A percentile compares a stretch with the other conserved stretches of the same genome.
These are phyloP conservation scores for Oryzias sinensis DNA, from an alignment of 2,797 vertebrate species.

Conservation along the genomic window DNA sequence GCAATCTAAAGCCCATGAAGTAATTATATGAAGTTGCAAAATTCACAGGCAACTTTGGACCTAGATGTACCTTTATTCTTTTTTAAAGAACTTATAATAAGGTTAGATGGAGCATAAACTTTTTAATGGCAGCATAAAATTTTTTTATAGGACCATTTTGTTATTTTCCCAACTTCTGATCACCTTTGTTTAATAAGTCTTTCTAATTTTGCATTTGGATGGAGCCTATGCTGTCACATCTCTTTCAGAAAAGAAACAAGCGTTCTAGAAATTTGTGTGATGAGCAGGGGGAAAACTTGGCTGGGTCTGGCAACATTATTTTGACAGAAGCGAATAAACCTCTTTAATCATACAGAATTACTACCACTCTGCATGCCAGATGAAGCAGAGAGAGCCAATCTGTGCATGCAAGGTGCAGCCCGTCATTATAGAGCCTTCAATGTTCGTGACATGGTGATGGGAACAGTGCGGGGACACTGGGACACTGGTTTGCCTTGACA, in stretches of 20 bases:
- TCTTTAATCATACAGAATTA: conserved; percentile 69
- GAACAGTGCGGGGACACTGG: conserved; percentile 18
- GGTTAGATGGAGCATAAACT: too few relatives aligned
- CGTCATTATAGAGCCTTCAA: conserved; percentile 44
- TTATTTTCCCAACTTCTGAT: conserved; percentile 40
- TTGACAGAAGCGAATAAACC: conserved; percentile 63
- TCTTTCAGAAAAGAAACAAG: conserved; percentile 59
- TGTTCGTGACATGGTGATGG: conserved; percentile 28
- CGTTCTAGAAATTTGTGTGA: conserved; percentile 57
- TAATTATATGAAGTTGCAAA: too few relatives aligned
- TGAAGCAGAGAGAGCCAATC: conserved; percentile 49
- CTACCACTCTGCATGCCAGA: conserved; percentile 54
- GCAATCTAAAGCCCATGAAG: too few relatives aligned
- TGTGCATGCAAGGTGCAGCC: conserved; percentile 42
- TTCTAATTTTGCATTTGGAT: conserved; percentile 48
- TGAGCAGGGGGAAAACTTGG: conserved; percentile 64
- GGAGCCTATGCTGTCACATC: conserved; percentile 40
- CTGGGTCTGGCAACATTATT: conserved; percentile 56
- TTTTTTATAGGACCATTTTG: conserved; percentile 21
- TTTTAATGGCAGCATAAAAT: conserved; percentile 14
- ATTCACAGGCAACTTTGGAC: too few relatives aligned
- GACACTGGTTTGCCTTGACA: conserved; percentile 27
- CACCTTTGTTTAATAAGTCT: conserved; percentile 25
- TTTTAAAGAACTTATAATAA: too few relatives aligned
- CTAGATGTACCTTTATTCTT: too few relatives aligned